A percentile compares a stretch with the other conserved stretches of the same genome.
These are phyloP conservation scores for Atopsyche davidsoni DNA, from an alignment of 1,140 invertebrate species.

Conservation along the genomic window DNA sequence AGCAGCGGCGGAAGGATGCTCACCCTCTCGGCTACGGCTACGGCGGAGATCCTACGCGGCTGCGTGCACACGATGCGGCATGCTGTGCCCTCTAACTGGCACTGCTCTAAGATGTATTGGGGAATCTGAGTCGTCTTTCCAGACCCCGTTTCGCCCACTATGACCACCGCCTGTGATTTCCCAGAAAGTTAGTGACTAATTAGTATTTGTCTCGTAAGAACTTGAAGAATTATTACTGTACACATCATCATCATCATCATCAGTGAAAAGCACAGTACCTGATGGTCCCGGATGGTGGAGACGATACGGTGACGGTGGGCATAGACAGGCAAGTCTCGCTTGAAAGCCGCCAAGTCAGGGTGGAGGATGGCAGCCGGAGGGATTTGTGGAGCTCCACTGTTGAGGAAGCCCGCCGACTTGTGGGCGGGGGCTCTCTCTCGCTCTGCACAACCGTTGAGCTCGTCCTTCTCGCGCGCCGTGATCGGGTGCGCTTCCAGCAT, in stretches of 20 bases:
- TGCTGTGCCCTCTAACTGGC: constrained; percentile 53
- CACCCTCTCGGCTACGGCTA: constrained; percentile 73
- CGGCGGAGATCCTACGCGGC: constrained; percentile 83
- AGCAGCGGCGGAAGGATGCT: not conserved
- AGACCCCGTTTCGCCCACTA: constrained; percentile 78
- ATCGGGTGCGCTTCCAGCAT: constrained; percentile 62
- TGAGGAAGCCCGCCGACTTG: constrained; percentile 40
- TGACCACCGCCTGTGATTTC: constrained; percentile 48
- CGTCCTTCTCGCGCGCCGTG: constrained; percentile 60
- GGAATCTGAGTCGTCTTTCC: constrained; percentile 91
- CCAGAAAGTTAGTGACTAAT: too few species aligned
- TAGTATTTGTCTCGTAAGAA: not conserved
- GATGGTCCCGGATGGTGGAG: constrained; percentile 40
- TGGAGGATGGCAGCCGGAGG: constrained; percentile 41
- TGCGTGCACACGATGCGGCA: constrained; percentile 91
- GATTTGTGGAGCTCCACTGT: constrained; percentile 38
- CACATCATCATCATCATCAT: not conserved
- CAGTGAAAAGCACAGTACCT: constrained; percentile 33
- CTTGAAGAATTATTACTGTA: not conserved
- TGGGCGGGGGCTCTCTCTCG: constrained; percentile 42
- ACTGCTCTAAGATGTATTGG: constrained; percentile 83
- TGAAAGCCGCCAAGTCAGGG: constrained; percentile 41
- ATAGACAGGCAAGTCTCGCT: constrained; percentile 43
- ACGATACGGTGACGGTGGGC: constrained; percentile 42
- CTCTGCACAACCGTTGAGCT: constrained; percentile 37